These are phyloP conservation scores for Polyommatus icarus DNA, from an alignment of 2,888 invertebrate species.

Conservation along the genomic window DNA sequence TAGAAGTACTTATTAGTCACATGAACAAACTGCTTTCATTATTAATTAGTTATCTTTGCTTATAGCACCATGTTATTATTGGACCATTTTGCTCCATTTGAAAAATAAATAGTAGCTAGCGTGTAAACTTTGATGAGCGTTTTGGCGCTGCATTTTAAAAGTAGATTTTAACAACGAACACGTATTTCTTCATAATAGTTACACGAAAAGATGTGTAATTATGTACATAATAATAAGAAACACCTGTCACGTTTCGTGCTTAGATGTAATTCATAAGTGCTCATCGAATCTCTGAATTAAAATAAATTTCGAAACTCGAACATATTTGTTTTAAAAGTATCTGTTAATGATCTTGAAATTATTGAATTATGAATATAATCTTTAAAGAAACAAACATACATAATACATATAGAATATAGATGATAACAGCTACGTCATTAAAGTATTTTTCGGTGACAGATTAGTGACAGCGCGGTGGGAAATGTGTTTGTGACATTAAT, in stretches of 20 bases:
- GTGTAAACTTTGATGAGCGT: neutral
- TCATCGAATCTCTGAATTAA: neutral
- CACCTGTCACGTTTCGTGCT: constrained; percentile 17
- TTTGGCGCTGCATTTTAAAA: neutral
- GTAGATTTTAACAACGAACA: neutral
- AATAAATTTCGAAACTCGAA: neutral
- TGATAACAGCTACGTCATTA: neutral
- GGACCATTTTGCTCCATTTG: neutral
- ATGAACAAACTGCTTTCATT: neutral
- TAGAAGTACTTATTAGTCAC: neutral
- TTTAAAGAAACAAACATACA: neutral
- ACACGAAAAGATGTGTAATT: constrained; percentile 23
- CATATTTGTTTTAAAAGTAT: neutral
- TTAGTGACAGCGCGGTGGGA: constrained; percentile 10
- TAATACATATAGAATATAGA: neutral
- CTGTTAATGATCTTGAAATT: constrained; percentile 12
- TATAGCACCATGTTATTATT: neutral
- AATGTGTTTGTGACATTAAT: too few species aligned
- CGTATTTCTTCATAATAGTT: neutral
- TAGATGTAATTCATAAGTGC: neutral
- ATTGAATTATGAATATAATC: neutral
- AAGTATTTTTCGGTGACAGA: neutral
- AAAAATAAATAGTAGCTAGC: neutral
- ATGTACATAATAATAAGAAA: constrained; percentile 29
- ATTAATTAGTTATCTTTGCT: neutral